A percentile compares a stretch with the other conserved stretches of the same genome.
Evolutionary conservation across 2,888 invertebrate genomes (phyloP).

Genomic region (Fragum fragum): DNA sequence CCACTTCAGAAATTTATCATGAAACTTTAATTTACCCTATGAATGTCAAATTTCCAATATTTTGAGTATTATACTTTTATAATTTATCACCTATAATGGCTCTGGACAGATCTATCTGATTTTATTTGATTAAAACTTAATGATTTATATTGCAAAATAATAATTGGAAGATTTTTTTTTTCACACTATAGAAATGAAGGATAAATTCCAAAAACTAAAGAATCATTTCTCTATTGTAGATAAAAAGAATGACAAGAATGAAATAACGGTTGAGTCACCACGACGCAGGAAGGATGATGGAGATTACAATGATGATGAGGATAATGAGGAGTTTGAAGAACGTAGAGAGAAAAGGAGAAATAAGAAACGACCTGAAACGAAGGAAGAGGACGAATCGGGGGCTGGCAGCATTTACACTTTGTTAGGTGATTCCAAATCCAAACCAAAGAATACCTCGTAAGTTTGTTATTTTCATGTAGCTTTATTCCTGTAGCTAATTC

Average conservation of each 20-base stretch:
- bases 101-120: no score
- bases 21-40: no score
- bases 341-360: conserved; percentile 43
- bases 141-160: no score
- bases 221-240: conserved; percentile 2
- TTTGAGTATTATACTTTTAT: no score
- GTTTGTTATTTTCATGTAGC: conserved; percentile 13
- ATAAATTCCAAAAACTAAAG: no score
- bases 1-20: no score
- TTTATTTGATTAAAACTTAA: no score
- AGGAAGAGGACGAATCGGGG: conserved; percentile 36
- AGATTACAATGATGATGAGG: conserved; percentile 44
- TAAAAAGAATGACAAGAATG: conserved; percentile 32
- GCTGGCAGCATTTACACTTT: conserved; percentile 66
- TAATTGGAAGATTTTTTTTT: no score
- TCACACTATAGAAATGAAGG: no score
- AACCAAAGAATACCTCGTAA: conserved; percentile 59
- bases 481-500: no score
- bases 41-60: no score
- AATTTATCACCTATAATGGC: no score
- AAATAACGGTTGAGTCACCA: conserved; percentile 69
- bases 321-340: conserved; percentile 44
- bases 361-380: conserved; percentile 24
- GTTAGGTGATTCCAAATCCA: conserved; percentile 47
- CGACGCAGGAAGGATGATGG: conserved; percentile 51